phyloP scores from a whole-genome alignment of 2,797 vertebrate species.

The Crenuchus spilurus region DNA sequence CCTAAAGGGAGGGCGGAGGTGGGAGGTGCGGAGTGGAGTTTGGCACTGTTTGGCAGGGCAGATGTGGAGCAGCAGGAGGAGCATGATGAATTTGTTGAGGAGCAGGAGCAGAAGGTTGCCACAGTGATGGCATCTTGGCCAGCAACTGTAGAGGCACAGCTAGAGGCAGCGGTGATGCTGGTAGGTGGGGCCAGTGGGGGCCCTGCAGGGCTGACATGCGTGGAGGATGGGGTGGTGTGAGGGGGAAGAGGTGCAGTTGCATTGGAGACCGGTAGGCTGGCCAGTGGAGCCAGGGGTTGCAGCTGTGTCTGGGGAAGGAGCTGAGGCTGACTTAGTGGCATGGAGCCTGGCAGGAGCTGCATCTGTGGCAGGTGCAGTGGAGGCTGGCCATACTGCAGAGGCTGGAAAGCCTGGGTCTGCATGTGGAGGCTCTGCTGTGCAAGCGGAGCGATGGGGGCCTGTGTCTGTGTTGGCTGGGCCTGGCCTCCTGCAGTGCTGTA shows the following conservation, averaged over 20 bases:
- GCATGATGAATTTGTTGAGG: slow-evolving; percentile 73
- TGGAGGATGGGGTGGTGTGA: slow-evolving; percentile 69
- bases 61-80: slow-evolving; percentile 77
- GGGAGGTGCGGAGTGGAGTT: slow-evolving; percentile 74
- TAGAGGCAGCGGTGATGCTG: slow-evolving; percentile 57
- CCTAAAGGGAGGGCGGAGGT: slow-evolving; percentile 77
- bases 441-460: slow-evolving; percentile 46
- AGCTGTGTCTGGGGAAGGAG: slow-evolving; percentile 64
- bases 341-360: slow-evolving; percentile 64
- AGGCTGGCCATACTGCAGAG: slow-evolving; percentile 70
- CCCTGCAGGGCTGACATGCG: slow-evolving; percentile 58
- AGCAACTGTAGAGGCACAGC: slow-evolving; percentile 43
- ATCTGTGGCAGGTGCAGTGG: slow-evolving; percentile 49
- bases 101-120: slow-evolving; percentile 68
- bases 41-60: slow-evolving; percentile 82
- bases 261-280: slow-evolving; percentile 44
- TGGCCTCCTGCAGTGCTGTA: slow-evolving; percentile 67
- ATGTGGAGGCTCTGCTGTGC: slow-evolving; percentile 66
- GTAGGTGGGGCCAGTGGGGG: slow-evolving; percentile 58
- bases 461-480: slow-evolving; percentile 55
- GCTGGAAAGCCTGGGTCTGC: slow-evolving; percentile 66
- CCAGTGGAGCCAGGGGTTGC: slow-evolving; percentile 61
- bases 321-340: slow-evolving; percentile 60
- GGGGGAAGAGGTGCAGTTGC: slow-evolving; percentile 57
- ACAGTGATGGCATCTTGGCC: slow-evolving; percentile 58